phyloP scores from a whole-genome alignment of 1,140 invertebrate genomes.

The Anoplophora glabripennis region DNA sequence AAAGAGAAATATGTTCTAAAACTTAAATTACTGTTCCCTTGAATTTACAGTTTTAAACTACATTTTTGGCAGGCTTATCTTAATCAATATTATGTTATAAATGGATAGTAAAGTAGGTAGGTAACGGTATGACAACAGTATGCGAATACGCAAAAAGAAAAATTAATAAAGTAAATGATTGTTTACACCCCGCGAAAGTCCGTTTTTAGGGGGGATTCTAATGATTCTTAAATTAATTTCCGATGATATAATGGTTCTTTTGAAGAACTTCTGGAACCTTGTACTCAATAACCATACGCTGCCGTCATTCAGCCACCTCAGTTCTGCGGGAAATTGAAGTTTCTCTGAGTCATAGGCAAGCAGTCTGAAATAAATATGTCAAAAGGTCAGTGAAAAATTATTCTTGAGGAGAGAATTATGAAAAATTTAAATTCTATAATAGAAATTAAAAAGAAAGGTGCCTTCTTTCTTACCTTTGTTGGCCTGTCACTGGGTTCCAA shows the following conservation, averaged over 20 bases:
- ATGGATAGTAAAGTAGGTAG: too few species aligned
- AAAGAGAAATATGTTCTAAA: too few species aligned
- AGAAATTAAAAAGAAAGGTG: neutral
- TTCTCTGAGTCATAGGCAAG: constrained; percentile 65
- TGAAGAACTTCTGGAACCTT: constrained; percentile 76
- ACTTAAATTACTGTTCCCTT: too few species aligned
- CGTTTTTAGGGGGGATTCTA: constrained; percentile 10
- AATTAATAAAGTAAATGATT: constrained; percentile 28
- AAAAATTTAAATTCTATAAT: too few species aligned
- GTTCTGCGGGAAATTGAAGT: constrained; percentile 73
- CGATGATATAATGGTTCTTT: constrained; percentile 55
- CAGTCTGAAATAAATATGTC: constrained; percentile 53
- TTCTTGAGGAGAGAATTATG: too few species aligned
- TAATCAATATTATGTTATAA: too few species aligned
- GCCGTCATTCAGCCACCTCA: constrained; percentile 64
- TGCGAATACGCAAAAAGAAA: neutral
- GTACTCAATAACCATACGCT: constrained; percentile 68
- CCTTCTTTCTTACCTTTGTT: constrained; percentile 55
- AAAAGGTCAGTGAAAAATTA: too few species aligned
- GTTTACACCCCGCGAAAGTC: constrained; percentile 7
- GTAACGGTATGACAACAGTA: too few species aligned
- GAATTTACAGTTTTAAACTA: too few species aligned
- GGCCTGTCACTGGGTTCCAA: constrained; percentile 69
- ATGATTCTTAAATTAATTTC: constrained; percentile 65
- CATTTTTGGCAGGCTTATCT: too few species aligned